These are phyloP conservation scores for Aplocera efformata DNA, from an alignment of 2,888 invertebrate species.

Conservation along the genomic window DNA sequence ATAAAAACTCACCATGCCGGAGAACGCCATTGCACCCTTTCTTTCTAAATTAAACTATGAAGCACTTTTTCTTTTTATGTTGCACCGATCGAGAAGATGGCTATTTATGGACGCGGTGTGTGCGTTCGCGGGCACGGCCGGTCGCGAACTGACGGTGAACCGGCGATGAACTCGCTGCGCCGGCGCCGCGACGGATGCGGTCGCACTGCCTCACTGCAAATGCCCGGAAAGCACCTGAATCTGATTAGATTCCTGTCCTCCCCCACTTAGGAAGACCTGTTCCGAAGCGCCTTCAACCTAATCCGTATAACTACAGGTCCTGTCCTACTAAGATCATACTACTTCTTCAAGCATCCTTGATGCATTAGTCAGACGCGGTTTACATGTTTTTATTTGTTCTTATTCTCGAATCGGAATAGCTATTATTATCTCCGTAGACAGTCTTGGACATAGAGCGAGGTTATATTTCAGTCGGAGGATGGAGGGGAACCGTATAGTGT, in stretches of 20 bases:
- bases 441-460: not conserved
- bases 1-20: conserved; percentile 54
- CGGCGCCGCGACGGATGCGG: conserved; percentile 25
- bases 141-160: conserved; percentile 50
- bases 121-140: conserved; percentile 55
- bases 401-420: conserved; percentile 3
- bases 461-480: no score
- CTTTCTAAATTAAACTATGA: conserved; percentile 65
- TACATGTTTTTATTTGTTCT: conserved; percentile 4
- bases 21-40: conserved; percentile 57
- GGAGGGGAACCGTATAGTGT: no score
- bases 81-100: conserved; percentile 34
- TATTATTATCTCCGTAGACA: conserved; percentile 9
- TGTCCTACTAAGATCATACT: conserved; percentile 12
- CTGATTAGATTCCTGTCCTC: conserved; percentile 22
- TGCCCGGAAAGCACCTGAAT: conserved; percentile 21
- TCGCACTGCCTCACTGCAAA: conserved; percentile 10
- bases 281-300: conserved; percentile 11
- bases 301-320: conserved; percentile 12
- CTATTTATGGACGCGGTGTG: conserved; percentile 25
- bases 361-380: conserved; percentile 9
- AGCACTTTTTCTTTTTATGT: conserved; percentile 59
- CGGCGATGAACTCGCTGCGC: conserved; percentile 25
- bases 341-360: conserved; percentile 18
- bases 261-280: conserved; percentile 13